These are phyloP conservation scores for Hydrozoanthus tunicans DNA, from an alignment of 64 coral and sea anemone species.

Conservation along the genomic window DNA sequence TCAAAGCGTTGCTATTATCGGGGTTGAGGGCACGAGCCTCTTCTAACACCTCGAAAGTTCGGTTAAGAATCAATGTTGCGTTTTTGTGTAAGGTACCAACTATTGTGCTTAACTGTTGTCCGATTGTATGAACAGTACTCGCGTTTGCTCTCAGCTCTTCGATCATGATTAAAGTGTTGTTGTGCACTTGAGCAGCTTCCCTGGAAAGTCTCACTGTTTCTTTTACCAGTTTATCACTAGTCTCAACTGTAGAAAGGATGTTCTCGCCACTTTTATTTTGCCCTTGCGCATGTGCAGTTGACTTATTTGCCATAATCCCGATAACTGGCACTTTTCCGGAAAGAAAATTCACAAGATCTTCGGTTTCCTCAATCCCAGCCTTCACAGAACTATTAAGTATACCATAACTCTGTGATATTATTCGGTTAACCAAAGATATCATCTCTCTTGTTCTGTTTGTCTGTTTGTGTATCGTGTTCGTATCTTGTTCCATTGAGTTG, in stretches of 20 bases:
- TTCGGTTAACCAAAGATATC: constrained; percentile 43
- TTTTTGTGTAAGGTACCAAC: constrained; percentile 55
- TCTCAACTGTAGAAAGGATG: constrained; percentile 42
- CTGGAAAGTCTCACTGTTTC: constrained; percentile 14
- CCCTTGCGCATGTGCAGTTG: constrained; percentile 17
- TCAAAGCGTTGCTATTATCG: constrained; percentile 35
- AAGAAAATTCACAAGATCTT: constrained; percentile 44
- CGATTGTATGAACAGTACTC: constrained; percentile 36
- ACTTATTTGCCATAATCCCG: constrained; percentile 42
- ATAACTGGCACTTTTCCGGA: constrained; percentile 58
- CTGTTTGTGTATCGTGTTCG: neutral
- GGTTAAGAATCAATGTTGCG: constrained; percentile 48
- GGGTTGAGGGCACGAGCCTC: constrained; percentile 47
- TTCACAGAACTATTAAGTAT: constrained; percentile 63
- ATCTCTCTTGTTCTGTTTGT: constrained; percentile 52
- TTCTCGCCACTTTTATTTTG: constrained; percentile 61
- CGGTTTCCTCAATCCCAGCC: constrained; percentile 34
- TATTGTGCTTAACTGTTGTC: constrained; percentile 17
- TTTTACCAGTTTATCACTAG: constrained; percentile 1
- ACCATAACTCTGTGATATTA: constrained; percentile 39
- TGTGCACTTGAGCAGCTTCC: constrained; percentile 1
- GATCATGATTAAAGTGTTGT: constrained; percentile 25
- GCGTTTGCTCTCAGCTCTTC: constrained; percentile 25
- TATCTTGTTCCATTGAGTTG: constrained; percentile 32
- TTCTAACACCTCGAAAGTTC: constrained; percentile 32